Conservation (phyloP, 2,797 vertebrate genomes). For the Lateolabrax maculatus region DNA sequence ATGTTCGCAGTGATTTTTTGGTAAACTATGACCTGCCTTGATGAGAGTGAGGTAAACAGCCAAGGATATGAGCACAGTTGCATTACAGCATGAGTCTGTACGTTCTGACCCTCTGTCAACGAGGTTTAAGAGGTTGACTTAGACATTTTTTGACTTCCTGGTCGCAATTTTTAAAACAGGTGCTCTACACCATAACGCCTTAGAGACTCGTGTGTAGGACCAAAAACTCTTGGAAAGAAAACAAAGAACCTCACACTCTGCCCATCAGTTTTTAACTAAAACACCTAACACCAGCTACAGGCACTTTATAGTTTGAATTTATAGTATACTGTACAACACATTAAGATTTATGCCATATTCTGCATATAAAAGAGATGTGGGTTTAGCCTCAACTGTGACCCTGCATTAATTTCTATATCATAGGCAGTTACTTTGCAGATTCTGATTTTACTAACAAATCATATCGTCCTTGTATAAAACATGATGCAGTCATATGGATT, state of each 20-base stretch:
- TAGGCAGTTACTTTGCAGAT: background rate
- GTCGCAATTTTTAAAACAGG: background rate
- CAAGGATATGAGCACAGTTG: background rate
- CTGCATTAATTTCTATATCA: conserved; percentile 6
- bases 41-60: background rate
- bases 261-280: background rate
- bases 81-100: background rate
- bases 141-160: background rate
- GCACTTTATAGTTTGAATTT: background rate
- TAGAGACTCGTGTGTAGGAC: background rate
- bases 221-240: background rate
- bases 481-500: background rate
- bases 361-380: background rate
- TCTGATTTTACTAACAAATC: background rate
- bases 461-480: too few relatives aligned
- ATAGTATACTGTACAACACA: background rate
- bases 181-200: background rate
- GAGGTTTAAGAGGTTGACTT: background rate
- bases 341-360: conserved; percentile 1
- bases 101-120: background rate
- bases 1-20: conserved; percentile 30
- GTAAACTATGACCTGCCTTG: background rate
- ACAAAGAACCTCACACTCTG: background rate
- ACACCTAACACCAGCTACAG: background rate
- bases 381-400: conserved; percentile 6